Base-by-base conservation (phyloP, 2,888 invertebrate genomes). In the Agriopis marginaria region DNA sequence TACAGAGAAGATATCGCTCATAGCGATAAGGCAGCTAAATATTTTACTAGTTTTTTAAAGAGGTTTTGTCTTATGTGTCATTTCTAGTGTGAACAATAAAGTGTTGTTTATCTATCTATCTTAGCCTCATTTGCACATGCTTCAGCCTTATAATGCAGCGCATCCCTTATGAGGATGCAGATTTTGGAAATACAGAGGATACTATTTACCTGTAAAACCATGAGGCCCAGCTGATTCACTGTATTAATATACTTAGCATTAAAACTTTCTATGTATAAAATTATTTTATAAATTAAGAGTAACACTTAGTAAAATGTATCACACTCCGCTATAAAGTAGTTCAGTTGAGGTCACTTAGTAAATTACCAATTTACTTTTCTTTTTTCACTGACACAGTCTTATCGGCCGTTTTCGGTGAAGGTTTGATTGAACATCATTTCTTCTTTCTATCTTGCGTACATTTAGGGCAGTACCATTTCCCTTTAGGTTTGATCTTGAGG, bases 381-480 rank as follows among this genome's bases (percentile, higher is more conserved):
- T 89, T 90, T 72, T 90, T 91, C 70, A 90, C 78, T 74, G 80
- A 83, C 72, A 87, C 88, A 91, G 92, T 90, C 88, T 92, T 93
- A 73, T 91, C 90, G 84, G 88, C 77, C 59, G 82, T 82, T 75
- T 92, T 93, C 66, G 77, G 76, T 56, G 82, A 71, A 58, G 88
- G 85, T 86, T 93, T 92, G 39, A 81, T 77, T 79, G 86, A 82
- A 78, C 84, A 92, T 95, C 96, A 97, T 94, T 97, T 97, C 88
- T 97, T 97, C 89, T 97, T 97, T 75, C 97, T 92, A 82, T 97
- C 97, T 80, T 97, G 97, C 51, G 96, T 96, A 89, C 99, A 99
- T 88, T 98, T 98, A 10, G 98, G 98, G 91, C 99, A 99, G 89
- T 97, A 99, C 98, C 98, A 98, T 87, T 98, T 98, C 47, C 98